phyloP scores from a whole-genome alignment of 1,140 invertebrate genomes.

The Gryllus bimaculatus region DNA sequence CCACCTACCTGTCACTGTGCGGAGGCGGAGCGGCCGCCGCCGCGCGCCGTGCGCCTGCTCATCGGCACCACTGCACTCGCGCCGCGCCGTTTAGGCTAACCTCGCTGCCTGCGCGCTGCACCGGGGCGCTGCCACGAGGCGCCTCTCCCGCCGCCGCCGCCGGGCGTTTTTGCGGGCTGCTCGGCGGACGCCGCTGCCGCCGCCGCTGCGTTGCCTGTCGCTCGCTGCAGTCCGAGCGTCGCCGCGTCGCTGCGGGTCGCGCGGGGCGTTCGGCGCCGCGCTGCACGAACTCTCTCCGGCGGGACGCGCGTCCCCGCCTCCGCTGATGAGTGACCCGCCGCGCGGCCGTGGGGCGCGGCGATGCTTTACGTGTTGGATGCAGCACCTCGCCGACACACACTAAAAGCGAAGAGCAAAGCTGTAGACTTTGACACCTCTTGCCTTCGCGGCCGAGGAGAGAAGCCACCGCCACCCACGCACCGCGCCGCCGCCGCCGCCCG shows the following conservation, averaged over 20 bases:
- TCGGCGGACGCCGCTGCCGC: background rate
- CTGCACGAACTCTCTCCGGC: background rate
- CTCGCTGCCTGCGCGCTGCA: background rate
- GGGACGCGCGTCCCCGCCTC: background rate
- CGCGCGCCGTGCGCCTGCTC: too few relatives aligned
- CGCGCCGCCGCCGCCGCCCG: too few relatives aligned
- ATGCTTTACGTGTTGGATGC: background rate
- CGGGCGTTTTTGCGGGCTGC: background rate
- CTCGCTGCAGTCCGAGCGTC: background rate
- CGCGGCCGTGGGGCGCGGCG: background rate
- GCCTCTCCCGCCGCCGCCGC: too few relatives aligned
- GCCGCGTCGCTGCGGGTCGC: background rate
- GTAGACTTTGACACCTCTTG: constrained; percentile 3
- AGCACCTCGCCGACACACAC: constrained; percentile 2
- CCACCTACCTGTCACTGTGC: background rate
- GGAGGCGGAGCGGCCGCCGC: too few relatives aligned
- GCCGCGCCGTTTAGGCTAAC: background rate
- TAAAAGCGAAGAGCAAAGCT: constrained; percentile 4
- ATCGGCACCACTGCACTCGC: background rate
- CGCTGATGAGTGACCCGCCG: background rate
- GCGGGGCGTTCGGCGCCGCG: too few relatives aligned
- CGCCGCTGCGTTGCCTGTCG: too few relatives aligned
- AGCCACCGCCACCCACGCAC: background rate
- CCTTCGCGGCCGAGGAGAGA: background rate
- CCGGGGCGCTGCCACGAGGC: too few relatives aligned